These are phyloP conservation scores for Pampus argenteus DNA, from an alignment of 2,797 vertebrate genomes.

Conservation along the genomic window DNA sequence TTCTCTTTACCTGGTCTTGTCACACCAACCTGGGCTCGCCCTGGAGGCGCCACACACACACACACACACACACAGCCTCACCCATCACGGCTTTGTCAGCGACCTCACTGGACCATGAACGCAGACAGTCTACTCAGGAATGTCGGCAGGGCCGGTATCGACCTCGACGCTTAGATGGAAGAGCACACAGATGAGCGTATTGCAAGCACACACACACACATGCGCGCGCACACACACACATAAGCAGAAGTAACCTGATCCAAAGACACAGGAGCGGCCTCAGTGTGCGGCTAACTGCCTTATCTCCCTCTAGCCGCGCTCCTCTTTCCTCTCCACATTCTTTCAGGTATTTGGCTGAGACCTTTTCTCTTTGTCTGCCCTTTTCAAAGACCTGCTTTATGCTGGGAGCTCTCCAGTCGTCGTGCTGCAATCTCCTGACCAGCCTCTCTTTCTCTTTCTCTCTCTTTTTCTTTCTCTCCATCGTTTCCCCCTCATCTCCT, in stretches of 20 bases:
- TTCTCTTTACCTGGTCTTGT: too few species aligned
- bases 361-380: conserved; percentile 85
- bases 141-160: conserved; percentile 72
- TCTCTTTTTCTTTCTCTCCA: conserved; percentile 24
- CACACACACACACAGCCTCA: conserved; percentile 72
- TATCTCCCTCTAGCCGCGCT: conserved; percentile 81
- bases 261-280: conserved; percentile 81
- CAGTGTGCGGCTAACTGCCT: conserved; percentile 82
- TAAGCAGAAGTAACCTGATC: conserved; percentile 75
- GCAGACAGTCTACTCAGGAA: conserved; percentile 80
- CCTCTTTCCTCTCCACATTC: conserved; percentile 85
- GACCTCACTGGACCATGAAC: conserved; percentile 83
- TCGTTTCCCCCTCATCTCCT: conserved; percentile 54
- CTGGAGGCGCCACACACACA: conserved; percentile 75
- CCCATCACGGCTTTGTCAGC: conserved; percentile 80
- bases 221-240: conserved; percentile 41
- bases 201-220: conserved; percentile 48
- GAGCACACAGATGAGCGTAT: conserved; percentile 55
- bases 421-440: conserved; percentile 61
- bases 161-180: conserved; percentile 71
- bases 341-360: conserved; percentile 86
- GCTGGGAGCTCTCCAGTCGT: conserved; percentile 71
- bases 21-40: conserved; percentile 59
- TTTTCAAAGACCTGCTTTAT: conserved; percentile 85
- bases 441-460: conserved; percentile 38